These are phyloP conservation scores for Agriopis aurantiaria DNA, from an alignment of 2,888 invertebrate genomes.

Conservation along the genomic window DNA sequence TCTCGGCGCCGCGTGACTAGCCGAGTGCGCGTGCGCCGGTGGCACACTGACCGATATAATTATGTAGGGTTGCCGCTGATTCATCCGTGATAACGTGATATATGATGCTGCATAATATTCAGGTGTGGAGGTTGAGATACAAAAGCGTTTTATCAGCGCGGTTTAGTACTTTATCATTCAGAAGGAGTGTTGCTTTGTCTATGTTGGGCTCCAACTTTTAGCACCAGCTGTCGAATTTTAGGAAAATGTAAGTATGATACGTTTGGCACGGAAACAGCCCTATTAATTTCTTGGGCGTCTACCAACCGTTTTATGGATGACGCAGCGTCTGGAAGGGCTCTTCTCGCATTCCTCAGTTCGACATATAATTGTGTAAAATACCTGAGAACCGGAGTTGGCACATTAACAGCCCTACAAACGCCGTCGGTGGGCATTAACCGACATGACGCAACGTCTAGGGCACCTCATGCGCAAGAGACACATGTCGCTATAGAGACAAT, in stretches of 20 bases:
- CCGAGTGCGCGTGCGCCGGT: conserved; percentile 55
- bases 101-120: background rate
- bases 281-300: conserved; percentile 23
- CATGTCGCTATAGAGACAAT: conserved; percentile 18
- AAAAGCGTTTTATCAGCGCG: background rate
- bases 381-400: conserved; percentile 18
- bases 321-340: conserved; percentile 23
- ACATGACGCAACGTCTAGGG: conserved; percentile 30
- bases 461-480: conserved; percentile 10
- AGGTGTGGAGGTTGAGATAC: conserved; percentile 13
- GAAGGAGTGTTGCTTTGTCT: background rate
- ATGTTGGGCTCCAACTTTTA: background rate
- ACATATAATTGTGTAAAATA: conserved; percentile 18
- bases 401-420: conserved; percentile 32
- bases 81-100: conserved; percentile 14
- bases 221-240: background rate
- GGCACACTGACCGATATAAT: conserved; percentile 74
- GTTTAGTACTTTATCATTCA: background rate
- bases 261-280: conserved; percentile 22
- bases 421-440: conserved; percentile 21
- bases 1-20: conserved; percentile 58
- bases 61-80: conserved; percentile 45
- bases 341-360: conserved; percentile 20
- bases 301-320: conserved; percentile 17
- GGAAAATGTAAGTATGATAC: background rate